A percentile compares a stretch with the other conserved stretches of the same genome.
phyloP scores from a whole-genome alignment of 2,888 invertebrate species.

The Tupiocoris notatus region DNA sequence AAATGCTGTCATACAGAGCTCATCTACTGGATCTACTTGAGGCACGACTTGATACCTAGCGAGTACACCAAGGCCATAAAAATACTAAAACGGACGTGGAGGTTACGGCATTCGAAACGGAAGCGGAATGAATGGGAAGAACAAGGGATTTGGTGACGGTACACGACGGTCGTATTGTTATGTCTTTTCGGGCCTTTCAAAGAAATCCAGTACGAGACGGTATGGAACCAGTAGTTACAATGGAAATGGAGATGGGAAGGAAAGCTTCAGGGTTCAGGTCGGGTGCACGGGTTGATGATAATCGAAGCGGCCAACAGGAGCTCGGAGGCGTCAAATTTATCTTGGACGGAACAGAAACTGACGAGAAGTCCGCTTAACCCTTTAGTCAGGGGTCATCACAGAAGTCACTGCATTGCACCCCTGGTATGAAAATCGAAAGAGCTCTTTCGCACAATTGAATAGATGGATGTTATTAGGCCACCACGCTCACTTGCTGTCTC shows the following conservation, averaged over 20 bases:
- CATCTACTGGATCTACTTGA: too few relatives aligned
- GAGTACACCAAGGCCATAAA: neutral
- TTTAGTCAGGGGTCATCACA: conserved; percentile 32
- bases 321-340: conserved; percentile 25
- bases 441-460: too few relatives aligned
- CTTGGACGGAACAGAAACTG: conserved; percentile 26
- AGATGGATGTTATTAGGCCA: too few relatives aligned
- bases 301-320: neutral
- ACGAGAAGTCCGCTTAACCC: conserved; percentile 34
- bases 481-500: too few relatives aligned
- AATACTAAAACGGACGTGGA: neutral
- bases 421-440: too few relatives aligned
- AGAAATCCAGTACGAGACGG: neutral
- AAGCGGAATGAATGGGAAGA: neutral
- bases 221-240: neutral
- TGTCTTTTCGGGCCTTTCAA: neutral
- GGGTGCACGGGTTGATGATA: conserved; percentile 29
- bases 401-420: too few relatives aligned
- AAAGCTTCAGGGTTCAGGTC: conserved; percentile 10
- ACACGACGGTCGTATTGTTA: neutral
- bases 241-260: neutral
- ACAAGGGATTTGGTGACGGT: too few relatives aligned
- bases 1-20: too few relatives aligned
- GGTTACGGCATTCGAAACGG: neutral
- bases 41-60: too few relatives aligned